Evolutionary conservation across 1,140 invertebrate genomes (phyloP).

Genomic region (Antheraea pernyi): DNA sequence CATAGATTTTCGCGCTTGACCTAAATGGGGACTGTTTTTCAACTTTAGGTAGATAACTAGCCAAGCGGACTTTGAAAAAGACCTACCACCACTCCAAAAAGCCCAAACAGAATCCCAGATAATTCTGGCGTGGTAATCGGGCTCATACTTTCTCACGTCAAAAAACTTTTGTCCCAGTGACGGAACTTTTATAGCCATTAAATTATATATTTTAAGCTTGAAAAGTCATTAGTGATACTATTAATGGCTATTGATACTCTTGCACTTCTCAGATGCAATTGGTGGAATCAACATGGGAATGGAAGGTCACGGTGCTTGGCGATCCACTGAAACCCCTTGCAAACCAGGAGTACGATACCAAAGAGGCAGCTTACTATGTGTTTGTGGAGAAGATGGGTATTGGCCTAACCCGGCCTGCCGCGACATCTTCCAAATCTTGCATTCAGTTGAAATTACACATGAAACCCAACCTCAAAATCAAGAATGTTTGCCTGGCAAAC

Average conservation of each 20-base stretch:
- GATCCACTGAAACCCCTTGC: conserved; percentile 38
- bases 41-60: too few relatives aligned
- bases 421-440: conserved; percentile 48
- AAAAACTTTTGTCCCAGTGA: too few relatives aligned
- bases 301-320: conserved; percentile 63
- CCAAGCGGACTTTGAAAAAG: too few relatives aligned
- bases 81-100: too few relatives aligned
- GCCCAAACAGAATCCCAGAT: too few relatives aligned
- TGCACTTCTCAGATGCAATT: conserved; percentile 45
- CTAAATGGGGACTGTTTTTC: too few relatives aligned
- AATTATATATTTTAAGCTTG: too few relatives aligned
- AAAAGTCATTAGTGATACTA: too few relatives aligned
- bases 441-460: conserved; percentile 40
- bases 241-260: background rate
- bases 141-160: too few relatives aligned
- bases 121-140: too few relatives aligned
- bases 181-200: too few relatives aligned
- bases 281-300: conserved; percentile 56
- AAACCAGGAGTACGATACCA: conserved; percentile 49
- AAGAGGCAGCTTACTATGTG: conserved; percentile 41
- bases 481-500: conserved; percentile 45
- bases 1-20: too few relatives aligned
- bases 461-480: conserved; percentile 25
- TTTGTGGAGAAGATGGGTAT: conserved; percentile 57
- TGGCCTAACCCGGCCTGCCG: conserved; percentile 66